Evolutionary conservation across 2,888 invertebrate species (phyloP).

Genomic region (Drosophila greeni): DNA sequence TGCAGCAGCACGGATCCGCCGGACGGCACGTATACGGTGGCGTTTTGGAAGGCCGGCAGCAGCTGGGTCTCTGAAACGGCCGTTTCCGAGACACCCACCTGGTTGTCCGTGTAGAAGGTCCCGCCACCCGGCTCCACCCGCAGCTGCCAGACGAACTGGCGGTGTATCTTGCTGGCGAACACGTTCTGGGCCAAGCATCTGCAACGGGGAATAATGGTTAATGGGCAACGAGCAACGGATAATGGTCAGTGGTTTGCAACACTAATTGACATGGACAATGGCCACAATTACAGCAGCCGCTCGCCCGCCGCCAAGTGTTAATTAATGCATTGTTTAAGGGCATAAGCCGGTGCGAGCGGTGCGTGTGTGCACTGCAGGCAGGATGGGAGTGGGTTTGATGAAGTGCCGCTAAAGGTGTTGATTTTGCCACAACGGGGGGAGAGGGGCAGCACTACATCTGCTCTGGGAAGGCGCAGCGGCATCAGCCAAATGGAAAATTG

Average conservation of each 20-base stretch:
- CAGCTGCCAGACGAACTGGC: constrained; percentile 74
- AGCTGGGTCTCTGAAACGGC: constrained; percentile 57
- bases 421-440: constrained; percentile 34
- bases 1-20: constrained; percentile 69
- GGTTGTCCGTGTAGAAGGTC: constrained; percentile 11
- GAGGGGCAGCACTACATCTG: not conserved
- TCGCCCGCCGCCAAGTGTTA: constrained; percentile 59
- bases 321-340: constrained; percentile 54
- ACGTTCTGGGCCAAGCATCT: constrained; percentile 81
- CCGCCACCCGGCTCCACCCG: constrained; percentile 52
- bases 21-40: constrained; percentile 71
- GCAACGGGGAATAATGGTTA: constrained; percentile 57
- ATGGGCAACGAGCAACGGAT: constrained; percentile 28
- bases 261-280: constrained; percentile 37
- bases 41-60: constrained; percentile 75
- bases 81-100: constrained; percentile 21
- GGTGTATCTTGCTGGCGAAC: constrained; percentile 77
- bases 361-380: not conserved
- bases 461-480: constrained; percentile 29
- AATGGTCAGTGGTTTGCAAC: constrained; percentile 35
- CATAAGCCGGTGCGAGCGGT: constrained; percentile 16
- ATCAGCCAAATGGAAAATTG: constrained; percentile 50
- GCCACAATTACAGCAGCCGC: constrained; percentile 59
- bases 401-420: constrained; percentile 57
- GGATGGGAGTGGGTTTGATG: constrained; percentile 23